Evolutionary conservation across 2,113 vertebrate species (phyloP).

Genomic region (Cranoglanis bouderius): DNA sequence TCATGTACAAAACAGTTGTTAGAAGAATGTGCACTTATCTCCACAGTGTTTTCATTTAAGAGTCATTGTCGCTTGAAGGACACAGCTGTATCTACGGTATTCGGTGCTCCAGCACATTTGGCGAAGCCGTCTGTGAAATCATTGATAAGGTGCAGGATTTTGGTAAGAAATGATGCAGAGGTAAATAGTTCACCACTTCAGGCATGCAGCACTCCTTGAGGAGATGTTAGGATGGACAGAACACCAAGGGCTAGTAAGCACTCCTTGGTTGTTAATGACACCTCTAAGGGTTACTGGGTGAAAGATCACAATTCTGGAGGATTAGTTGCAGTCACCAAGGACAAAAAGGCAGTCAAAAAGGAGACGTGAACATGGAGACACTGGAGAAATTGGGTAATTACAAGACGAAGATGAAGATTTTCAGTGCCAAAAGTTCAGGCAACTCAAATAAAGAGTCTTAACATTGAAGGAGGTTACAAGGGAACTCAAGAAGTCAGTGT

Average conservation of each 20-base stretch:
- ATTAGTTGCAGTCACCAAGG: not conserved
- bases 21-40: no score
- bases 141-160: not conserved
- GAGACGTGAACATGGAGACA: not conserved
- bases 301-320: not conserved
- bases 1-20: not conserved
- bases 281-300: not conserved
- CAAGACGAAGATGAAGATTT: not conserved
- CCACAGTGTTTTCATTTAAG: not conserved
- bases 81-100: not conserved
- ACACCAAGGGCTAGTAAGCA: no score
- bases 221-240: not conserved
- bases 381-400: not conserved
- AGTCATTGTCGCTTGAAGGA: not conserved
- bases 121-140: not conserved
- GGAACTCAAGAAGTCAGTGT: no score
- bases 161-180: not conserved
- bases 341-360: not conserved
- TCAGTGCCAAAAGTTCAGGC: not conserved
- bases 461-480: not conserved
- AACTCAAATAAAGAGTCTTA: not conserved
- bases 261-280: not conserved
- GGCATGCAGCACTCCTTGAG: not conserved
- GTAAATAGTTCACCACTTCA: not conserved
- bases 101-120: not conserved